Base-by-base conservation (phyloP, 2,888 invertebrate genomes). In the Cosmia trapezina region DNA sequence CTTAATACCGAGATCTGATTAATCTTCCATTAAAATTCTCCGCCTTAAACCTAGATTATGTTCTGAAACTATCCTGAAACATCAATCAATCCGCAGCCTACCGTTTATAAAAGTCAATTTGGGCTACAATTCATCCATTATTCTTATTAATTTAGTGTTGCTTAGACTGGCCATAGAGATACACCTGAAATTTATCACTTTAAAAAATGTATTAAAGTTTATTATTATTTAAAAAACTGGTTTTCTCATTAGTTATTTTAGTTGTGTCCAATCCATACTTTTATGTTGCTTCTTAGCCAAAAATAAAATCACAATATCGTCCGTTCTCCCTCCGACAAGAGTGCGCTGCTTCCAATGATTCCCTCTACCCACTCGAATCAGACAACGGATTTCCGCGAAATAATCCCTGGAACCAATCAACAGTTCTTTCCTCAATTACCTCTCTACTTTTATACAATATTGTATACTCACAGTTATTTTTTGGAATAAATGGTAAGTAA, bases 381-480 rank as follows among this genome's bases (percentile, higher is more conserved):
- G 61, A 62, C 41, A 62, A 66, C 47, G 17, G 56, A 65, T 68
- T 68, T 64, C 60, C 61, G 14, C 19, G 19, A 57, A 61, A 19
- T 49, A 53, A 49, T 59, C 33, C 19, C 19, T 4, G 14, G 12
- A 17, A 28, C 45, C 45, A 56, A 41, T 63, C 33, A 60, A 72
- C 54, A 43, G 28, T 19, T 19, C 12, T 22, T 54, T 1, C 14
- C 43, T 49, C 12, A 57, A 57, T 17, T 9, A 6, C 14, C 28
- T 54, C 22, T 67, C 3, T 19, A 59, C 22, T 67, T 41, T 22
- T 19, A 56, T 19, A 28, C 28, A 45, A 61, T 65, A 64, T 65
- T 61, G 37, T 43, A 7, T 41, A 41, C 12, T 4, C 28, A 14
- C 17, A 67, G 17, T 47, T 2, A 4, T 37, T 17, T 68, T 67